Percentiles rank a stretch among this genome's conserved stretches.
phyloP scores from a whole-genome alignment of 1,140 invertebrate genomes.

The Sweltsa coloradensis region DNA sequence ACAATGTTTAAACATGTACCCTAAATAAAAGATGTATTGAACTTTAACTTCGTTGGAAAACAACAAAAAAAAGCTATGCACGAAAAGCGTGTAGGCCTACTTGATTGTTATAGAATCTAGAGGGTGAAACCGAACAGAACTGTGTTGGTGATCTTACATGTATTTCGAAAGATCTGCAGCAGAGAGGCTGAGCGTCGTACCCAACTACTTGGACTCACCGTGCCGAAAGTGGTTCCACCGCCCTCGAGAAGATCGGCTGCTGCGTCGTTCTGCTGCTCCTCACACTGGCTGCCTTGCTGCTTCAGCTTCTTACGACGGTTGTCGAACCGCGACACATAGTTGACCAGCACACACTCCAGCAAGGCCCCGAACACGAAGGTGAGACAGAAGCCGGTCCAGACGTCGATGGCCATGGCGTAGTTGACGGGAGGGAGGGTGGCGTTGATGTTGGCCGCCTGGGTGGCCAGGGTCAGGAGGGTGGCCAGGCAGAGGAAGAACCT shows the following conservation, averaged over 20 bases:
- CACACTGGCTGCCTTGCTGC: conserved; percentile 42
- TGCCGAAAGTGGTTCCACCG: not conserved
- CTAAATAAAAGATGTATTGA: no score
- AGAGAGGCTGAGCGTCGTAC: not conserved
- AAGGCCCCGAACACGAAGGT: conserved; percentile 43
- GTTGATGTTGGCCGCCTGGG: conserved; percentile 87
- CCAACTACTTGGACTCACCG: not conserved
- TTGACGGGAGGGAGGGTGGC: conserved; percentile 92
- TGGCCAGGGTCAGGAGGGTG: conserved; percentile 92
- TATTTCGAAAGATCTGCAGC: not conserved
- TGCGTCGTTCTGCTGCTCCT: no score
- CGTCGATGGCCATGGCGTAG: conserved; percentile 94
- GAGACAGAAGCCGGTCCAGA: conserved; percentile 94
- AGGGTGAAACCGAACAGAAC: no score
- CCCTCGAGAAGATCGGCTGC: conserved; percentile 4
- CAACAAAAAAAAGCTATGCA: no score
- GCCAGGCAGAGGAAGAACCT: conserved; percentile 90
- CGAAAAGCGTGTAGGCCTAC: no score
- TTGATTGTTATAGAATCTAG: no score
- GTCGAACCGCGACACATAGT: conserved; percentile 34
- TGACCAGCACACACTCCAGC: conserved; percentile 38
- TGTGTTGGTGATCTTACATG: not conserved
- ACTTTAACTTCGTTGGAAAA: no score
- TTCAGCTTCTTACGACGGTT: conserved; percentile 22
- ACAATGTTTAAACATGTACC: no score